Conservation (phyloP, 2,888 invertebrate genomes). For the Caenorhabditis zanzibari region DNA sequence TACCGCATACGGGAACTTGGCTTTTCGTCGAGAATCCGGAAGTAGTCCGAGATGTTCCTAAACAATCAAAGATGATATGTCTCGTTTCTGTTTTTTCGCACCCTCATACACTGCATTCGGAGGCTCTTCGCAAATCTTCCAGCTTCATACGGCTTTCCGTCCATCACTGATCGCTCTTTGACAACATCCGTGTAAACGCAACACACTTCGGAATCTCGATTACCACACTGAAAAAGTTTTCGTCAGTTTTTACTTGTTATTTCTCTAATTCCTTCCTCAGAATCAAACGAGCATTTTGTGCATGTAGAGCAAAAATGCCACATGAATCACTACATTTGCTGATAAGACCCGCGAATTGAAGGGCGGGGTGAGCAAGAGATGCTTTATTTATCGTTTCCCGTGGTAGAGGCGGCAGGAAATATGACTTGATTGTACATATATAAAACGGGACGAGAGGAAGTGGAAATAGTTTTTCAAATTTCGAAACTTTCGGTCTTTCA, state of each 20-base stretch:
- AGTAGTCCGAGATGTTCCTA: conserved; percentile 91
- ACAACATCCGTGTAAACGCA: conserved; percentile 90
- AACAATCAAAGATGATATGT: conserved; percentile 5
- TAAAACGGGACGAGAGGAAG: conserved; percentile 7
- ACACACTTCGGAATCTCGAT: conserved; percentile 91
- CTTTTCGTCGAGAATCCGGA: conserved; percentile 84
- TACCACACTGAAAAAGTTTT: conserved; percentile 86
- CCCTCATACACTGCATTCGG: conserved; percentile 89
- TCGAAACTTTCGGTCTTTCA: neutral
- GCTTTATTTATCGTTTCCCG: conserved; percentile 27
- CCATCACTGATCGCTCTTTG: conserved; percentile 89
- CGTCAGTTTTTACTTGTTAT: neutral
- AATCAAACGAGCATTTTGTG: conserved; percentile 2
- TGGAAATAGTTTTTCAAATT: conserved; percentile 1
- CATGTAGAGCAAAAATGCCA: conserved; percentile 33
- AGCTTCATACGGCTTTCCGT: conserved; percentile 90
- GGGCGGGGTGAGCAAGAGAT: neutral
- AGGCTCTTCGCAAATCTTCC: conserved; percentile 93
- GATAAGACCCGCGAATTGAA: conserved; percentile 15
- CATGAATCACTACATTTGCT: conserved; percentile 23
- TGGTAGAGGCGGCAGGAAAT: conserved; percentile 1
- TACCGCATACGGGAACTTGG: conserved; percentile 72
- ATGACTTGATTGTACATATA: conserved; percentile 29
- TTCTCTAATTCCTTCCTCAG: conserved; percentile 3
- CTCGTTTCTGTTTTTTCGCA: conserved; percentile 11